A percentile compares a stretch with the other conserved stretches of the same genome.
These are phyloP conservation scores for Zygothrica quintamaculata DNA, from an alignment of 2,888 invertebrate species.

Conservation along the genomic window DNA sequence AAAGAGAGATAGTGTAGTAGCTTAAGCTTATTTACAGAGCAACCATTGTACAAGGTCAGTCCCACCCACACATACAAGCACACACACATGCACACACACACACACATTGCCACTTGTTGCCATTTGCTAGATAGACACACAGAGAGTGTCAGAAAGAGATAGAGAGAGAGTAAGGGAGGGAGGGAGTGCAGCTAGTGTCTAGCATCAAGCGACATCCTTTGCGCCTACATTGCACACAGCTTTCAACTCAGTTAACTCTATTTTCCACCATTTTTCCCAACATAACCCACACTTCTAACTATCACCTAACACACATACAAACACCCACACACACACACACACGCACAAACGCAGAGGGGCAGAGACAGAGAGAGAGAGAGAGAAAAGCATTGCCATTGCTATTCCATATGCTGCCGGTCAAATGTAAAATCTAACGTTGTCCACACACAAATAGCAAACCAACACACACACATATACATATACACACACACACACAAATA, in stretches of 20 bases:
- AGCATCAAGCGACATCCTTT: slow-evolving; percentile 24
- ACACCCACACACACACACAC: too few species aligned
- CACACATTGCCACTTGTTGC: slow-evolving; percentile 53
- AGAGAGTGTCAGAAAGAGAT: slow-evolving; percentile 1
- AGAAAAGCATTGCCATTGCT: slow-evolving; percentile 27
- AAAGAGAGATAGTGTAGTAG: slow-evolving; percentile 1
- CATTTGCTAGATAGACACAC: slow-evolving; percentile 7
- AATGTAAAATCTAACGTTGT: slow-evolving; percentile 77
- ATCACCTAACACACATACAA: too few species aligned
- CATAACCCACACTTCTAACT: too few species aligned
- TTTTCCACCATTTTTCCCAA: too few species aligned
- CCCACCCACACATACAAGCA: slow-evolving; percentile 25
- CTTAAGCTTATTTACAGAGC: slow-evolving; percentile 35
- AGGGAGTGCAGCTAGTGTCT: slow-evolving; percentile 10
- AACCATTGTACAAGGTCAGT: slow-evolving; percentile 61
- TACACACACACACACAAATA: slow-evolving; percentile 15
- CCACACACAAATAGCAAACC: slow-evolving; percentile 51
- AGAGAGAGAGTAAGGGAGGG: slow-evolving; percentile 1
- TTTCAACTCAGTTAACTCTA: slow-evolving; percentile 10
- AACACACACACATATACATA: slow-evolving; percentile 27
- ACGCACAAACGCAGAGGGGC: too few species aligned
- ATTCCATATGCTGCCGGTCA: slow-evolving; percentile 66
- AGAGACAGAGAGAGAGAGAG: too few species aligned
- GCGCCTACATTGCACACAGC: slow-evolving; percentile 30
- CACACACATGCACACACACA: slow-evolving; percentile 4